Conservation (phyloP, 2,888 invertebrate genomes). For the Caenorhabditis macrosperma region DNA sequence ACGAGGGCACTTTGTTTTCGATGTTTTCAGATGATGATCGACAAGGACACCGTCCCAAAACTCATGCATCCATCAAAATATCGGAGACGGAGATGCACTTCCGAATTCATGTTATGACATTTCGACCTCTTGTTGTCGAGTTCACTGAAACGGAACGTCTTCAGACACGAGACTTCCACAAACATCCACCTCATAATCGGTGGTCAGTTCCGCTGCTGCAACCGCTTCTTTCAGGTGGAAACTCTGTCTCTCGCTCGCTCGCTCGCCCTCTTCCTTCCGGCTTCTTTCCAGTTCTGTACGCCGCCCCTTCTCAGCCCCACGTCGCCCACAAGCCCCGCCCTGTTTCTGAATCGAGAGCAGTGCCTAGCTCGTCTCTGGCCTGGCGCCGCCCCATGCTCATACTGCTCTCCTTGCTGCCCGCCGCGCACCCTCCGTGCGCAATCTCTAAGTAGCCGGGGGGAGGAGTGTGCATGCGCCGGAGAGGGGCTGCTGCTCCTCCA, state of each 20-base stretch:
- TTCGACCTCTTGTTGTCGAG: constrained; percentile 7
- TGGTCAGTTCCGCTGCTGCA: constrained; percentile 14
- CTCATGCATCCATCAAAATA: constrained; percentile 46
- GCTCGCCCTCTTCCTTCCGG: constrained; percentile 7
- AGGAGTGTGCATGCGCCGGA: constrained; percentile 7
- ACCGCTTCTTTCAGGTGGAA: not conserved
- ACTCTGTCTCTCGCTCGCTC: too few species aligned
- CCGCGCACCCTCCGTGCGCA: constrained; percentile 16
- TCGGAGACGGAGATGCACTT: constrained; percentile 15
- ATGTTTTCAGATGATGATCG: not conserved
- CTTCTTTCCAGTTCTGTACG: not conserved
- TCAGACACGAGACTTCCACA: not conserved
- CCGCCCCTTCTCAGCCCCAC: not conserved
- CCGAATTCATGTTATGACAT: constrained; percentile 44
- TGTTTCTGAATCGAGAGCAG: not conserved
- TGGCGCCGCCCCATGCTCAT: constrained; percentile 41
- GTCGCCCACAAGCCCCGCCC: constrained; percentile 10
- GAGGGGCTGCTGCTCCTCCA: constrained; percentile 25
- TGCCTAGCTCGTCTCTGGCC: constrained; percentile 9
- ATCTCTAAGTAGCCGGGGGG: constrained; percentile 33
- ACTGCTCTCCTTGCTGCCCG: constrained; percentile 6
- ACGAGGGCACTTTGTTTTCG: constrained; percentile 6
- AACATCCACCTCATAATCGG: not conserved
- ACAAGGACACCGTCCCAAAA: not conserved
- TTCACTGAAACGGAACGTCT: not conserved